Evolutionary conservation across 2,888 invertebrate genomes (phyloP).

Genomic region (Helobdella robusta): DNA sequence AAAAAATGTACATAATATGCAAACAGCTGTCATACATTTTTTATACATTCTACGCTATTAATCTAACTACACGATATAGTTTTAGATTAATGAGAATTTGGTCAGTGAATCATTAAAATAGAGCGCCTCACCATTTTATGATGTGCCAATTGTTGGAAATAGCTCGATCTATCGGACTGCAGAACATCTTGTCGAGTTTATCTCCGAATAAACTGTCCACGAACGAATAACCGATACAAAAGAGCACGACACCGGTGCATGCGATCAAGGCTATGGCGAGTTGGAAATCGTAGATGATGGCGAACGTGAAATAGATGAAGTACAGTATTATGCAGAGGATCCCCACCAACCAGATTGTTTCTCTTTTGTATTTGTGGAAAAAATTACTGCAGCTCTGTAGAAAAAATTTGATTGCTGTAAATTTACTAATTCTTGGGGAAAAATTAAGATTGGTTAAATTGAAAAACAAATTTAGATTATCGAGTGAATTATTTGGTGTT

Average conservation of each 20-base stretch:
- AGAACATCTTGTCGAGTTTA: slow-evolving; percentile 21
- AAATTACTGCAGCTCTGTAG: slow-evolving; percentile 8
- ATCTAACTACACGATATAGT: background rate
- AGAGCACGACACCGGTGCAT: slow-evolving; percentile 27
- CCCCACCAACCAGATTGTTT: slow-evolving; percentile 16
- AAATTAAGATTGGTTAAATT: too few relatives aligned
- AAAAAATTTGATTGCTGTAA: too few relatives aligned
- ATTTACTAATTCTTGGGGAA: too few relatives aligned
- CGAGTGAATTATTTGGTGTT: too few relatives aligned
- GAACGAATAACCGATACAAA: slow-evolving; percentile 23
- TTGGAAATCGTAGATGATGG: slow-evolving; percentile 30
- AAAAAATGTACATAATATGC: too few relatives aligned
- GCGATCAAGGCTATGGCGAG: slow-evolving; percentile 31
- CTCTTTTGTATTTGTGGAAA: slow-evolving; percentile 7
- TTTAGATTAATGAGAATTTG: background rate
- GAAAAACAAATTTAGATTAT: too few relatives aligned
- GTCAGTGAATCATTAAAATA: too few relatives aligned
- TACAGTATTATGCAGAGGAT: slow-evolving; percentile 28
- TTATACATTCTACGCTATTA: background rate
- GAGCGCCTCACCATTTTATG: slow-evolving; percentile 30
- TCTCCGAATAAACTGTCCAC: slow-evolving; percentile 28
- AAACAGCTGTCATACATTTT: background rate
- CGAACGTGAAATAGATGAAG: slow-evolving; percentile 33
- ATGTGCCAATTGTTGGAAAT: slow-evolving; percentile 16
- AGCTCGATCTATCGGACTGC: slow-evolving; percentile 3